Percentiles rank a stretch among this genome's conserved stretches.
These are phyloP conservation scores for Chrysomela aeneicollis DNA, from an alignment of 2,888 invertebrate genomes.

Conservation along the genomic window DNA sequence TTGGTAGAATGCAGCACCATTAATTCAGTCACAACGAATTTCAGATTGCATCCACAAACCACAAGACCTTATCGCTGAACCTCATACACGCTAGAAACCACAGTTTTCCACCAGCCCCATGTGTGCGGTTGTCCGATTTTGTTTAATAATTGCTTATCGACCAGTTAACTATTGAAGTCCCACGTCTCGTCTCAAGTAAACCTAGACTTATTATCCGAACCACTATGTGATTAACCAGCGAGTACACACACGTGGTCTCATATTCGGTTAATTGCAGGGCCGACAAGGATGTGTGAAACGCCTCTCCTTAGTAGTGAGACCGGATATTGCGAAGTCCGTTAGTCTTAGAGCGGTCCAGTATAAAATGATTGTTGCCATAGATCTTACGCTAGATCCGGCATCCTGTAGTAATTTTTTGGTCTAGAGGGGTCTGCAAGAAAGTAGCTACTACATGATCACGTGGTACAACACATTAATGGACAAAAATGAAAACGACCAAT, in stretches of 20 bases:
- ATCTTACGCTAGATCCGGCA: too few relatives aligned
- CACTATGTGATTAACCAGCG: conserved; percentile 35
- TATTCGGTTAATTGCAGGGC: conserved; percentile 34
- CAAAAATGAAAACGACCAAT: too few relatives aligned
- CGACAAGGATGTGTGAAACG: conserved; percentile 29
- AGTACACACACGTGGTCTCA: conserved; percentile 15
- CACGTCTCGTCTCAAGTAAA: too few relatives aligned
- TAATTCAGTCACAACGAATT: too few relatives aligned
- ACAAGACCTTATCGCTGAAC: neutral
- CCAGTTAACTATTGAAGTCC: conserved; percentile 26
- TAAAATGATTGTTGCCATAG: too few relatives aligned
- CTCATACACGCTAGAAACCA: neutral
- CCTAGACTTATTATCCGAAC: conserved; percentile 27
- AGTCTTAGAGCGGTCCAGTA: neutral
- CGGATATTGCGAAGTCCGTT: conserved; percentile 9
- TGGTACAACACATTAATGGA: too few relatives aligned
- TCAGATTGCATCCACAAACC: neutral
- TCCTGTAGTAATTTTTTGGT: too few relatives aligned
- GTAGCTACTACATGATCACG: too few relatives aligned
- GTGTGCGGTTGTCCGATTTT: neutral
- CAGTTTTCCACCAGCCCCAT: neutral
- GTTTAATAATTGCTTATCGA: neutral
- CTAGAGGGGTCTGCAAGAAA: too few relatives aligned
- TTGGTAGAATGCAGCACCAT: neutral
- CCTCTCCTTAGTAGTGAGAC: neutral